Evolutionary conservation across 2,888 invertebrate genomes (phyloP).

Genomic region (Sarcophaga subvicina): DNA sequence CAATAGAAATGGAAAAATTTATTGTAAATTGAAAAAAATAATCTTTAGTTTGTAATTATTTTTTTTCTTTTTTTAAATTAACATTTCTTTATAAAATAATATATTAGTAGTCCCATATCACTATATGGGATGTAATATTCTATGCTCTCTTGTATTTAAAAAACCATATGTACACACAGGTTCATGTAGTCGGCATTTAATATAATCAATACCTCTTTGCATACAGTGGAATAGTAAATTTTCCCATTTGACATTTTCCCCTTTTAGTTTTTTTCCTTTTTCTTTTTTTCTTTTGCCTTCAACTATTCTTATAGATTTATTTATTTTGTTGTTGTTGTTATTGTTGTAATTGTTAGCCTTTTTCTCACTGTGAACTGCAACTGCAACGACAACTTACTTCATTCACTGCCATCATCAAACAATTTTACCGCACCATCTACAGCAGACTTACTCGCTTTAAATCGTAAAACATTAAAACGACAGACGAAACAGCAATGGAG

Average conservation of each 20-base stretch:
- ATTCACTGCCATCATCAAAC: slow-evolving; percentile 5
- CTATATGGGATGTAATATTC: not conserved
- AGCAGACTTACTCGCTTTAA: slow-evolving; percentile 40
- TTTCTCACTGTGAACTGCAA: slow-evolving; percentile 30
- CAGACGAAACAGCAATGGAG: not conserved
- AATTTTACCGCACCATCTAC: slow-evolving; percentile 14
- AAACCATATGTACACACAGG: not conserved
- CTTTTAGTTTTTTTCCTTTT: slow-evolving; percentile 7
- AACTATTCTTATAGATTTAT: slow-evolving; percentile 39
- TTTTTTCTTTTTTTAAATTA: not conserved
- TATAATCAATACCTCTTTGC: slow-evolving; percentile 42
- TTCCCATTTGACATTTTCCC: slow-evolving; percentile 62
- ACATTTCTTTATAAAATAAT: not conserved
- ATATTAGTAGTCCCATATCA: not conserved
- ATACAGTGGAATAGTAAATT: slow-evolving; percentile 63
- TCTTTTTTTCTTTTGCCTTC: not conserved
- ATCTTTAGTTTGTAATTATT: not conserved
- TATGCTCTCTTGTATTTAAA: not conserved
- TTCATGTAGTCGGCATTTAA: not conserved
- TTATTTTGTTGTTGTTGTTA: not conserved
- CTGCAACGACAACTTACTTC: slow-evolving; percentile 10
- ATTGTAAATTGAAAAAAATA: not conserved
- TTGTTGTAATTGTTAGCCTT: slow-evolving; percentile 39
- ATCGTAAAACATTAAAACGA: slow-evolving; percentile 56
- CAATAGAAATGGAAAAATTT: no score